phyloP scores from a whole-genome alignment of 2,113 vertebrate species.

The Cyprinodon tularosa region DNA sequence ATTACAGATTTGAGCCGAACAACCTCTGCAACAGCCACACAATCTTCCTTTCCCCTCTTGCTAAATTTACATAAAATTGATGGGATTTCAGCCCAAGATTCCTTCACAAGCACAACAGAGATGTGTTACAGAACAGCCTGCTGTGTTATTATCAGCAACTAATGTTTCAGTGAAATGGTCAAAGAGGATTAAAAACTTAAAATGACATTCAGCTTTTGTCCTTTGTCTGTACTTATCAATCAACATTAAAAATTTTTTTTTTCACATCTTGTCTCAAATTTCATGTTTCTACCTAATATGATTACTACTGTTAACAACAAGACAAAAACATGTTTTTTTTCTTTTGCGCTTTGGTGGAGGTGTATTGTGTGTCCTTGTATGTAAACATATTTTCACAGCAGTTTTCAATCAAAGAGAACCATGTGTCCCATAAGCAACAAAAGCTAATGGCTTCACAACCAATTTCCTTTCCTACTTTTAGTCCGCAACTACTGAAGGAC shows the following conservation, averaged over 20 bases:
- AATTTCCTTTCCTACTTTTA: constrained; percentile 63
- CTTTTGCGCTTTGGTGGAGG: constrained; percentile 93
- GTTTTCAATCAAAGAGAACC: constrained; percentile 87
- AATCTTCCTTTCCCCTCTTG: constrained; percentile 39
- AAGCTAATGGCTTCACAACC: constrained; percentile 56
- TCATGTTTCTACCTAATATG: constrained; percentile 40
- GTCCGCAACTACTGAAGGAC: constrained; percentile 80
- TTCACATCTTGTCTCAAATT: constrained; percentile 45
- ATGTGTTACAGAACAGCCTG: constrained; percentile 20
- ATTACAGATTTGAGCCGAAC: constrained; percentile 61
- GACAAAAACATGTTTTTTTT: constrained; percentile 87
- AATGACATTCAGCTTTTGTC: constrained; percentile 60
- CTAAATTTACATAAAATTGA: constrained; percentile 62
- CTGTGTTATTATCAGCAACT: constrained; percentile 27
- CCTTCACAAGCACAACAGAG: constrained; percentile 28
- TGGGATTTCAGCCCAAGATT: constrained; percentile 49
- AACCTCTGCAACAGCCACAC: constrained; percentile 51
- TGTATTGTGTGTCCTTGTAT: constrained; percentile 90
- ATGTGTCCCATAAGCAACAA: constrained; percentile 83
- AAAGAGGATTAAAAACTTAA: constrained; percentile 36
- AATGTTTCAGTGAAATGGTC: constrained; percentile 27
- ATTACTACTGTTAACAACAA: constrained; percentile 86
- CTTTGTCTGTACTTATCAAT: constrained; percentile 40
- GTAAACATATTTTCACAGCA: constrained; percentile 94
- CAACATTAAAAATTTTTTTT: constrained; percentile 41